Evolutionary conservation across 92 coral and sea anemone genomes (phyloP), one percentile per base, ranked within the genome.

Genomic region (Anthopleura xanthogrammica): DNA sequence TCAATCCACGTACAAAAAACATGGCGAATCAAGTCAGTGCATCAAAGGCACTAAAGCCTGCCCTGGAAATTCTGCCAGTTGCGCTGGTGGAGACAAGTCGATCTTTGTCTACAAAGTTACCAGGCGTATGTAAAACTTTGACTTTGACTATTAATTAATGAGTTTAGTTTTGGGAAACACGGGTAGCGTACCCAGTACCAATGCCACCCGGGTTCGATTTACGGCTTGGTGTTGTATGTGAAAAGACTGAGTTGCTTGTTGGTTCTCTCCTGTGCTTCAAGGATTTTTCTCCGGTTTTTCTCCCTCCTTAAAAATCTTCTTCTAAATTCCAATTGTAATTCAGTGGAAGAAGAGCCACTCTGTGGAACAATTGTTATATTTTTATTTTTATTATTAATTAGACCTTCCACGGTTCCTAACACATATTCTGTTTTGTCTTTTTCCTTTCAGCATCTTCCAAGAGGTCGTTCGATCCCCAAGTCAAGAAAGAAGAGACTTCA

Each of bases 21-120:
- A 92, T 48, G 94, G 92, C 19, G 62, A 71, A 41, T 88, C 97
- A 8, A 62, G 77, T 24, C 76, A 76, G 74, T 92, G 97, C 71
- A 70, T 85, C 83, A 87, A 90, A 58, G 86, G 73, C 16, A 80
- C 78, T 24, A 84, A 79, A 54, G 65, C 76, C 20, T 92, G 96
- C 66, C 81, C 87, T 12, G 81, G 82, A 19, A 82, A 70, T 17
- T 74, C 87, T 58, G 80, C 39, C 58, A n/a, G 84, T 57, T 92
- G 97, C 13, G 92, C 93, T 50, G 97, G 97, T 23, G 86, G 88
- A 22, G 77, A 77, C n/a, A 60, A 86, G n/a, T 81, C 97, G 3
- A 83, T 82, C 81, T 90, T 76, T 71, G 94, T 90, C 77, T 92
- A 90, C 87, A 80, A 70, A 77, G 84, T 90, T 73, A 76, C 46